These are phyloP conservation scores for Hyla sarda DNA, from an alignment of 2,113 vertebrate species.

Conservation along the genomic window DNA sequence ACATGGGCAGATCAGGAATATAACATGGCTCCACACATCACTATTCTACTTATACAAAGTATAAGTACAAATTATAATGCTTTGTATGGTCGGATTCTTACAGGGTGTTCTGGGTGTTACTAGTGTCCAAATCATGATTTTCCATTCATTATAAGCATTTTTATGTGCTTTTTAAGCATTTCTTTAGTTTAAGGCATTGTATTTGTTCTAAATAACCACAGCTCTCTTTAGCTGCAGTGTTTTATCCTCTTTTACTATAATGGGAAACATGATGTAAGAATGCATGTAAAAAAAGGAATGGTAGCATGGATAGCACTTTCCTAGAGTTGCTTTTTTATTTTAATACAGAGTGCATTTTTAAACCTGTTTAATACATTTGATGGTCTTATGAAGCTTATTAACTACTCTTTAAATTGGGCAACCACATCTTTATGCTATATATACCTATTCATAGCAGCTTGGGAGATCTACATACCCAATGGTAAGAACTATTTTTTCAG, in stretches of 20 bases:
- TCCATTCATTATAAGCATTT: background rate
- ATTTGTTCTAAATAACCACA: background rate
- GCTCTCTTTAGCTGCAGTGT: background rate
- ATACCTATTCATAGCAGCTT: no score
- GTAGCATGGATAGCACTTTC: no score
- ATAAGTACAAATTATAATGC: no score
- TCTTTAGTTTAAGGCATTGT: background rate
- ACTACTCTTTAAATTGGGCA: no score
- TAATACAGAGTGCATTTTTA: no score
- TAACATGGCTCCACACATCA: background rate
- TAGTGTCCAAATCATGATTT: background rate
- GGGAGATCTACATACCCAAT: no score
- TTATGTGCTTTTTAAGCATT: background rate
- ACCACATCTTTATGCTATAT: no score
- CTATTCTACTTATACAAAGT: constrained; percentile 34
- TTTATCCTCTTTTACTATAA: background rate
- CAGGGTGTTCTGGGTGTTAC: background rate
- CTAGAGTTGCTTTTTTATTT: no score
- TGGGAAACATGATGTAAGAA: background rate
- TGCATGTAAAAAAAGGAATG: no score
- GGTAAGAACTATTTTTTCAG: no score
- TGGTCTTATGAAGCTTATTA: no score
- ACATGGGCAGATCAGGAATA: constrained; percentile 31
- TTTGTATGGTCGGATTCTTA: background rate
- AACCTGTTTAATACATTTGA: no score